Percentiles rank a stretch among this genome's conserved stretches.
These are phyloP conservation scores for Odocoileus hemionus DNA, from an alignment of 2,113 vertebrate species.

Conservation along the genomic window DNA sequence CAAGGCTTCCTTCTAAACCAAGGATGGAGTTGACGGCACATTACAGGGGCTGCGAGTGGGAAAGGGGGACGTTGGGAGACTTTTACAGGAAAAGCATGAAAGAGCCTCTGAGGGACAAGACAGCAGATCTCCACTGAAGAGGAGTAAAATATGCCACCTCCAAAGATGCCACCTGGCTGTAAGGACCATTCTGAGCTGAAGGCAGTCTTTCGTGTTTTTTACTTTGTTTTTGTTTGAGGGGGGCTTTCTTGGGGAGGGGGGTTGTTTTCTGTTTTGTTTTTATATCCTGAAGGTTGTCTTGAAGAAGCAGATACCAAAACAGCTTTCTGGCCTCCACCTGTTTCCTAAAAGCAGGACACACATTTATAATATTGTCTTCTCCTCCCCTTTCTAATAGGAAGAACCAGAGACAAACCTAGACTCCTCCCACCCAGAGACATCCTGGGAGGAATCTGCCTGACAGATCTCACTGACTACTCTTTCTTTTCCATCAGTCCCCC, in stretches of 20 bases:
- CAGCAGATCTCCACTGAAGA: background rate
- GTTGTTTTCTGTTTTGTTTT: background rate
- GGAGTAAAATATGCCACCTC: background rate
- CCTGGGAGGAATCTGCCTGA: accelerated
- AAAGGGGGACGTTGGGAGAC: background rate
- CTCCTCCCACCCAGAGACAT: too few species aligned
- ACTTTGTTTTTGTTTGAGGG: background rate
- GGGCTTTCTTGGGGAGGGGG: background rate
- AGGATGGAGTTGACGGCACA: too few species aligned
- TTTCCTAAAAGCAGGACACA: background rate
- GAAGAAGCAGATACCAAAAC: background rate
- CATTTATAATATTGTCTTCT: background rate
- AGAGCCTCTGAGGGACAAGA: accelerated
- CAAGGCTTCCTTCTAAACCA: background rate
- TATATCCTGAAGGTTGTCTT: background rate
- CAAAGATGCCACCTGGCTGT: background rate
- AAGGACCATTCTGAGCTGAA: background rate
- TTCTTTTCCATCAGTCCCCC: background rate
- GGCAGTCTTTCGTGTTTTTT: background rate
- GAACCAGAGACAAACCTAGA: background rate
- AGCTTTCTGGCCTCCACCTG: background rate
- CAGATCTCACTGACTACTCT: background rate
- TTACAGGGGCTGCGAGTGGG: accelerated
- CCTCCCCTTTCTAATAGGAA: background rate
- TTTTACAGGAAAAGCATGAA: background rate